Evolutionary conservation across 2,888 invertebrate genomes (phyloP).

Genomic region (Seira sanloemensis): DNA sequence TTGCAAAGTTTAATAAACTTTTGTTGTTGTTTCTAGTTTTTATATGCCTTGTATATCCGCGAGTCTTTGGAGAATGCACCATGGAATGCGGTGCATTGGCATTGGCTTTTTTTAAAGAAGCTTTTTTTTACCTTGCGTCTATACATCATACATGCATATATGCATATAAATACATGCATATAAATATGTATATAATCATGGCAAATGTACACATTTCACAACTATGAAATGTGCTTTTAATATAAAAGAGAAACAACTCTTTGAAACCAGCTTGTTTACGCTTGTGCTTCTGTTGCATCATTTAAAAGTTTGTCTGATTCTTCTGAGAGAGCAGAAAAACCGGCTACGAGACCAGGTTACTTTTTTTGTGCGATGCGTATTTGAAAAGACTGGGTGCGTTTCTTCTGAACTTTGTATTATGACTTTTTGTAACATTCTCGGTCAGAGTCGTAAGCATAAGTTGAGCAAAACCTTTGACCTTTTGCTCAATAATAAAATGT

Average conservation of each 20-base stretch:
- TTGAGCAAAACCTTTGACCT: not conserved
- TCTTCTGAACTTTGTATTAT: not conserved
- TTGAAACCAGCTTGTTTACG: not conserved
- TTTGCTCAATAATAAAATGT: not conserved
- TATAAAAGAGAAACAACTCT: not conserved
- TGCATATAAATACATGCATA: not conserved
- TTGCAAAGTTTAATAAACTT: conserved; percentile 43
- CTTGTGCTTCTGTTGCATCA: not conserved
- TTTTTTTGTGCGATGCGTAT: not conserved
- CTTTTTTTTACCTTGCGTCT: not conserved
- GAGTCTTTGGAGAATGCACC: not conserved
- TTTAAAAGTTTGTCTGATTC: not conserved
- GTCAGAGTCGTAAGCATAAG: not conserved
- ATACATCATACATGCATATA: not conserved
- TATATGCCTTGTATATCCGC: not conserved
- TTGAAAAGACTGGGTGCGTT: not conserved
- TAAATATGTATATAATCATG: not conserved
- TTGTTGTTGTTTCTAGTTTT: conserved; percentile 3
- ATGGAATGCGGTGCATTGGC: not conserved
- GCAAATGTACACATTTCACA: not conserved
- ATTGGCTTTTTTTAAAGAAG: no score
- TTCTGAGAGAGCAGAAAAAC: not conserved
- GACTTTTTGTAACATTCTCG: not conserved
- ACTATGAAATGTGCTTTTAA: not conserved
- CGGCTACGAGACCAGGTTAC: not conserved